Base-by-base conservation (phyloP, 2,888 invertebrate species). In the Pteria penguin region DNA sequence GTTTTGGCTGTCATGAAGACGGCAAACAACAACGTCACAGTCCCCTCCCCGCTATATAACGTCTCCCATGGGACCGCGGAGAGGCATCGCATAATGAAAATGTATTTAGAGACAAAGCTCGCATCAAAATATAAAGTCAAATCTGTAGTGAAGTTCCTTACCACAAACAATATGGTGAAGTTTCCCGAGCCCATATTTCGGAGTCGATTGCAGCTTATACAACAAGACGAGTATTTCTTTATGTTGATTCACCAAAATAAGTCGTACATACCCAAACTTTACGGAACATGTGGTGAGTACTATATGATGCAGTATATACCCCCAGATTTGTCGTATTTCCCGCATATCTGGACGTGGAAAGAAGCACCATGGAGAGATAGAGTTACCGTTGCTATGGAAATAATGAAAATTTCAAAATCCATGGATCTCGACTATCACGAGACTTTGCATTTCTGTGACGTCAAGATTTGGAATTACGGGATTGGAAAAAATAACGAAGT, bases 381-480 rank as follows among this genome's bases (percentile, higher is more conserved):
- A 57, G 88, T 84, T 1, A 71, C 78, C n/a, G 62, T 87, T 22
- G 90, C 89, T 2, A 65, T 89, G 5, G 93, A 94, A 91, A 94
- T 95, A 27, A 89, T 95, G 79, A 94, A 95, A 83, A 92, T 94
- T 27, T 85, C 95, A 4, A 93, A 94, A 66, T 93, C 94, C 76
- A 90, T 95, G 63, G 94, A 95, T 60, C 92, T 72, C 3, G 93
- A 92, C 54, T 93, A 94, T 76, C 93, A 93, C 0, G 94, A 95
- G 82, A 94, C 94, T 0, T 93, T 95, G 76, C 93, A 94, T 86
- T 91, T 95, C 27, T 96, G 95, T 90, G 95, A 95, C 92, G 93
- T 95, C 0, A 95, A 95, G 90, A 92, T 94, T 76, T 93, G 94
- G 76, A 94, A 95, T 88, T 95, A 95, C 90, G 95, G 95, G 0